A percentile compares a stretch with the other conserved stretches of the same genome.
Conservation (phyloP, 2,113 vertebrate species). For the Elachura formosa region DNA sequence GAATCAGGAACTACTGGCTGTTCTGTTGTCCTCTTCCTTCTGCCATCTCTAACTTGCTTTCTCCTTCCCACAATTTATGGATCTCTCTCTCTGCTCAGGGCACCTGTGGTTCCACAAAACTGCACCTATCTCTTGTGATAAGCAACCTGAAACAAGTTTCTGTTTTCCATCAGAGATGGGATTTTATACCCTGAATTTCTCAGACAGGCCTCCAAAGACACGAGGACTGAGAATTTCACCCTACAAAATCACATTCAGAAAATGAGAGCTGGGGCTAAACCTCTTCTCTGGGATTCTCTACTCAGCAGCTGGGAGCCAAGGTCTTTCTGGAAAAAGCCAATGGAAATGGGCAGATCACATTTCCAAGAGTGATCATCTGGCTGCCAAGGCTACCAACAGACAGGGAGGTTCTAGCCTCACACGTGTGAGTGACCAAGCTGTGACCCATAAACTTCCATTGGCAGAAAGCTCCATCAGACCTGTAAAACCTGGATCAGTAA, state of each 20-base stretch:
- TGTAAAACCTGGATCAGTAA: not conserved
- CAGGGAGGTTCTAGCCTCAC: not conserved
- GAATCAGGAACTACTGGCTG: not conserved
- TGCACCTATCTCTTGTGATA: not conserved
- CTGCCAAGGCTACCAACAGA: not conserved
- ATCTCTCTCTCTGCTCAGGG: not conserved
- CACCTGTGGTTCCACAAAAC: not conserved
- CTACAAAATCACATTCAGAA: not conserved
- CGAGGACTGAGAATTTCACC: rapidly evolving
- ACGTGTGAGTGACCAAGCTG: not conserved
- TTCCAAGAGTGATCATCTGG: not conserved
- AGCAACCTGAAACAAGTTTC: not conserved
- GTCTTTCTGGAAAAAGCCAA: not conserved
- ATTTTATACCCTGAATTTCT: not conserved
- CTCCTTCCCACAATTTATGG: not conserved
- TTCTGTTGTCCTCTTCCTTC: not conserved
- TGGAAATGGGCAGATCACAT: not conserved
- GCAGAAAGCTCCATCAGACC: not conserved
- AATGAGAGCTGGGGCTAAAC: not conserved
- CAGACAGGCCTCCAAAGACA: not conserved
- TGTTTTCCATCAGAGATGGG: not conserved
- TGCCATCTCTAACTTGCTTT: not conserved
- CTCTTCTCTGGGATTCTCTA: not conserved
- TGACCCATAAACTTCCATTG: not conserved
- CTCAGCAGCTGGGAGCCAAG: not conserved